Evolutionary conservation across 2,888 invertebrate species (phyloP), one percentile per base, ranked within the genome.

Genomic region (Diachrysia chrysitis): DNA sequence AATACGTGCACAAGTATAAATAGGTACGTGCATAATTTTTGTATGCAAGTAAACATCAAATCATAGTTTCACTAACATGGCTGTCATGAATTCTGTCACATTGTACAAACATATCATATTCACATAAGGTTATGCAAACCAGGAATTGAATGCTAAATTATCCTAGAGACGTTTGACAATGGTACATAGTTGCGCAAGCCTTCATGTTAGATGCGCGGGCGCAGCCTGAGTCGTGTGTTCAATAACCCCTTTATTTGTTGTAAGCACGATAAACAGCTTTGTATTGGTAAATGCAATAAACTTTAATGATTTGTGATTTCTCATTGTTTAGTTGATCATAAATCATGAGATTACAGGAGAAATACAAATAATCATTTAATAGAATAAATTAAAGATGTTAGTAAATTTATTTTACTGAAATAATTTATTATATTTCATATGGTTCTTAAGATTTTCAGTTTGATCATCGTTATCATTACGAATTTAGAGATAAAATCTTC

Each of bases 111-210:
- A 69, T 69, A 68, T 67, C 37, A 61, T 55, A 66, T 67, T 37
- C 46, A 67, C 58, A 54, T 63, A 68, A 61, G 59, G 67, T 79
- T 78, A 58, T 64, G 76, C 72, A 79, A 81, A 79, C 74, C 76
- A 81, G 81, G 76, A 81, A 81, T 71, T 73, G 74, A 79, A 81
- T 79, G 35, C 63, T 59, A 76, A 74, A 60, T 68, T 51, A 68
- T 76, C 74, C 69, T 65, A 69, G 61, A 55, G 23, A 29, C 55
- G 59, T 71, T 71, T 62, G 68, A 79, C 73, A 79, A 74, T 79
- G 25, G 55, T 64, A 73, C 67, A 73, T 71, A 57, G 46, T 37
- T 76, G 60, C 68, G 66, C 66, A 76, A 75, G 63, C 58, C 51
- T 55, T 32, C 21, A 53, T 62, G 64, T 64, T 74, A 65, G 58